A percentile compares a stretch with the other conserved stretches of the same genome.
Conservation (phyloP, 2,888 invertebrate species). For the Eutolmus rufibarbis region DNA sequence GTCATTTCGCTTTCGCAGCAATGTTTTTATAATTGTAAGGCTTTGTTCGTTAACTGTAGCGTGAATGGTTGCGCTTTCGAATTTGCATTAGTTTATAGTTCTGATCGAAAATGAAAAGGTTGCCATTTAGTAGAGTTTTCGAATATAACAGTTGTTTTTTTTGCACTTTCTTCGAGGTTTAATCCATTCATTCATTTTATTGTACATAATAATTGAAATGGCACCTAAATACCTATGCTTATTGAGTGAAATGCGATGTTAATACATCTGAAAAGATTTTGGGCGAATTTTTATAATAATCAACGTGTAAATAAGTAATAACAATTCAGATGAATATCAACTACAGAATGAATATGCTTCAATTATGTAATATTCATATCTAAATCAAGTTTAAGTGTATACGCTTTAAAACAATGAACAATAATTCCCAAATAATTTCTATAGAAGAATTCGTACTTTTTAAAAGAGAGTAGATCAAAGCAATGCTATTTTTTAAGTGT, state of each 20-base stretch:
- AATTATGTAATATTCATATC: background rate
- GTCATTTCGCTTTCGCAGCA: constrained; percentile 29
- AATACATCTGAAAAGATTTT: background rate
- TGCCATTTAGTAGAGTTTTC: constrained; percentile 18
- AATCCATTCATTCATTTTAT: background rate
- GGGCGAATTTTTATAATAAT: background rate
- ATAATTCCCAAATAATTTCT: background rate
- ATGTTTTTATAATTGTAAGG: constrained; percentile 25
- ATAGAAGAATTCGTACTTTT: background rate
- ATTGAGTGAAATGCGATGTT: background rate
- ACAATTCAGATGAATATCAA: background rate
- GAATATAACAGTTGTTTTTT: background rate
- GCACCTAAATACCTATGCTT: background rate
- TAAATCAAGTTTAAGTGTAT: background rate
- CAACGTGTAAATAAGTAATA: background rate
- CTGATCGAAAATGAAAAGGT: background rate
- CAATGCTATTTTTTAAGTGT: background rate
- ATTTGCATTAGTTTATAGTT: background rate
- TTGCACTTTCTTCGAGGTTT: background rate
- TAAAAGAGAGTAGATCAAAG: background rate
- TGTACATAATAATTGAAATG: background rate
- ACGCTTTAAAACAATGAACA: background rate
- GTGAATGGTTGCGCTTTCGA: constrained; percentile 25
- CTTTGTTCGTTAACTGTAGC: constrained; percentile 23
- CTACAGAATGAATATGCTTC: background rate